Evolutionary conservation across 2,888 invertebrate genomes (phyloP), one percentile per base, ranked within the genome.

Genomic region (Acleris holmiana): DNA sequence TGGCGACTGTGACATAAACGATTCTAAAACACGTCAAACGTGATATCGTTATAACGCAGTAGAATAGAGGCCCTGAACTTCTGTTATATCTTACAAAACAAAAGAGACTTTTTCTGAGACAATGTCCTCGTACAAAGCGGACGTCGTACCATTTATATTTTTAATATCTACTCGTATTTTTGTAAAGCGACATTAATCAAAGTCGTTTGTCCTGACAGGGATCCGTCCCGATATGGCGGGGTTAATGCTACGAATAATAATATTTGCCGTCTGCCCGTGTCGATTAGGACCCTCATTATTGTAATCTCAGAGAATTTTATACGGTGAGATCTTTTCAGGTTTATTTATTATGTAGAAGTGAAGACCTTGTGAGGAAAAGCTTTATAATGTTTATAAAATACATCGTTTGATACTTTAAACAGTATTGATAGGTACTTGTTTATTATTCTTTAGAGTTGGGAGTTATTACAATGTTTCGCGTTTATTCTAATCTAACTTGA

Each of bases 231-330:
- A 72, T 70, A 70, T 50, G 25, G 68, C 8, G 61, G 66, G 57
- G 49, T 19, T 56, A 51, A 66, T 57, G 10, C 47, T 8, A 40
- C 21, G 29, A 47, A 55, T 57, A 46, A 41, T 23, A 49, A 41
- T 23, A 49, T 55, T 60, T 50, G 59, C 59, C 67, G 64, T 66
- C 47, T 56, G 67, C 23, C 68, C 62, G 69, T 46, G 29, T 40
- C 73, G 71, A 76, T 82, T 78, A 72, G 73, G 74, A 70, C 76
- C 74, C 66, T 77, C 78, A 83, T 81, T 78, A 79, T 73, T 73
- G 67, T 74, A 77, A 78, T 76, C 68, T 69, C 65, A 41, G 25
- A 61, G 61, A 60, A 50, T 62, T 56, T 29, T 29, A 56, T 50
- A 44, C 19, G 48, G 41, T 15, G 40, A 55, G n/a, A 44, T 23